A percentile compares a stretch with the other conserved stretches of the same genome.
These are phyloP conservation scores for Actinemys pallida DNA, from an alignment of 2,113 vertebrate species.

Conservation along the genomic window DNA sequence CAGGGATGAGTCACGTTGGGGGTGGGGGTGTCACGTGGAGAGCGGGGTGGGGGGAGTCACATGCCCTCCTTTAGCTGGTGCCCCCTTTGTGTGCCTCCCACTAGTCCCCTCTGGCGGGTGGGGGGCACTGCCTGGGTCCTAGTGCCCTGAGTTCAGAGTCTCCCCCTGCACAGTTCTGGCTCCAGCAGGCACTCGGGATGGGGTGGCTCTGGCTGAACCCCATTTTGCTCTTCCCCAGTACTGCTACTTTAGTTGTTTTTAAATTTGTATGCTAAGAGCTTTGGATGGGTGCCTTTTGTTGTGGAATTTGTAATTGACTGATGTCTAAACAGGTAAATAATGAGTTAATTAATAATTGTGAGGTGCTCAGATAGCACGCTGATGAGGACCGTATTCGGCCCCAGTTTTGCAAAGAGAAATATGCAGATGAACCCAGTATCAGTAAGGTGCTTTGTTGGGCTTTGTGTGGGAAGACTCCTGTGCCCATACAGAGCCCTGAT, in stretches of 20 bases:
- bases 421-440: neutral
- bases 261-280: neutral
- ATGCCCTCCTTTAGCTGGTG: no score
- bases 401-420: neutral
- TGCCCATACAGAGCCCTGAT: neutral
- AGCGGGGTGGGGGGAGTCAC: no score
- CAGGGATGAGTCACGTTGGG: no score
- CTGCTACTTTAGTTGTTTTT: fast-evolving
- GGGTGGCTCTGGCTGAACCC: neutral
- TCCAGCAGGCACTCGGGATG: neutral
- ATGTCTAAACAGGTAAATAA: neutral
- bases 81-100: no score
- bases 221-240: neutral
- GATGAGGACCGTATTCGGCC: neutral
- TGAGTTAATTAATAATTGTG: neutral
- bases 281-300: neutral
- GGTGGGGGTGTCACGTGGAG: no score
- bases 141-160: neutral
- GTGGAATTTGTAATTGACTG: neutral
- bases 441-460: neutral
- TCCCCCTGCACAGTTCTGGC: neutral
- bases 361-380: neutral
- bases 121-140: neutral
- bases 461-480: neutral
- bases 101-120: no score